Percentiles rank a stretch among this genome's conserved stretches.
These are phyloP conservation scores for Oenanthe oenanthe DNA, from an alignment of 2,113 vertebrate genomes.

Conservation along the genomic window DNA sequence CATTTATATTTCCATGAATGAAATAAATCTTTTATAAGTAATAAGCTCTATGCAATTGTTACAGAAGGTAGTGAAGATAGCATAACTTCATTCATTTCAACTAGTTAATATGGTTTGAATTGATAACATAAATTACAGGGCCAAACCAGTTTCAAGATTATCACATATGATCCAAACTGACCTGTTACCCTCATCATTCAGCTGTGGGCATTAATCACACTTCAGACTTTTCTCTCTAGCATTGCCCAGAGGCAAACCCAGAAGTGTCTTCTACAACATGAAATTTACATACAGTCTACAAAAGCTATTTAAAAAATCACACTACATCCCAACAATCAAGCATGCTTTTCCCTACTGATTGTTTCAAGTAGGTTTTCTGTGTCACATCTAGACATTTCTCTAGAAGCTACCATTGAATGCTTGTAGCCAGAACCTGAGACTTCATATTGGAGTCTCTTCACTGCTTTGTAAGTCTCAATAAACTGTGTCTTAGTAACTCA, in stretches of 20 bases:
- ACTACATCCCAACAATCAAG: not conserved
- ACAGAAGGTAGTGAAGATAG: not conserved
- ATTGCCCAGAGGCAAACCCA: not conserved
- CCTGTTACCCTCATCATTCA: rapidly evolving
- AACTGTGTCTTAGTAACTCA: not conserved
- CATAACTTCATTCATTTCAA: not conserved
- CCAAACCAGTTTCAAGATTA: not conserved
- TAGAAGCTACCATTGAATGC: not conserved
- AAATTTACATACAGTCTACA: not conserved
- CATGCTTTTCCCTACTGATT: not conserved
- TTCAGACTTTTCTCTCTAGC: not conserved
- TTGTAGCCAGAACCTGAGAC: not conserved
- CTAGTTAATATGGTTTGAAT: not conserved
- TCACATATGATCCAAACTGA: not conserved
- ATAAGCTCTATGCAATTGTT: not conserved
- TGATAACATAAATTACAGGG: not conserved
- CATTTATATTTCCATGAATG: not conserved
- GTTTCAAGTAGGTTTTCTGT: not conserved
- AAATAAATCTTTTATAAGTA: not conserved
- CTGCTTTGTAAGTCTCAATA: not conserved
- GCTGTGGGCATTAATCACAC: not conserved
- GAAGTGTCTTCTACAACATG: not conserved
- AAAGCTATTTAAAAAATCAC: not conserved
- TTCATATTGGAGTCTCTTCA: not conserved
- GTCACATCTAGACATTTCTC: not conserved